Evolutionary conservation across 2,888 invertebrate species (phyloP), one percentile per base, ranked within the genome.

Genomic region (Clusia tigrina): DNA sequence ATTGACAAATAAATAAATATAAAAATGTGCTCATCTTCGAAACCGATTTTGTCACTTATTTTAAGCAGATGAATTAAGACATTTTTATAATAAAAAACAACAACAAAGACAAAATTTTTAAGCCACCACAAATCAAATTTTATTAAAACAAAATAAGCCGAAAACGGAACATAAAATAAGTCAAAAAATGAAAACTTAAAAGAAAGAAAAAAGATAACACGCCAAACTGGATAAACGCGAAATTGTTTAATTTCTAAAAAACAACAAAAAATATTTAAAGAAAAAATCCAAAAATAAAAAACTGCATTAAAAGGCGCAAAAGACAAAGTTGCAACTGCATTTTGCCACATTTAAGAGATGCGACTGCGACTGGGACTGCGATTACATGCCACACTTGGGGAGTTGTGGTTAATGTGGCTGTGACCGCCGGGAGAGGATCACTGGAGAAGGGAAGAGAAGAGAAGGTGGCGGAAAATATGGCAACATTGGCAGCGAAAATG

Each of bases 401-500:
- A n/a, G n/a, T n/a, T n/a, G 32, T 32, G 6, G 32, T 32, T 32
- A 12, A 6, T 32, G 32, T 32, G 6, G 32, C 32, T 32, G 32
- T n/a, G n/a, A n/a, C 18, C 26, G 32, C 32, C 32, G 12, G 32
- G 6, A 32, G 12, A 32, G 12, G 12, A 32, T 32, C 12, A 12
- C 32, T 12, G 12, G 6, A 32, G 32, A 32, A 20, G 56, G 12
- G n/a, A 24, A 24, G 25, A 22, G 42, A 32, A 32, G n/a, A n/a
- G n/a, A n/a, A n/a, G n/a, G n/a, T n/a, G n/a, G n/a, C 54, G 17
- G 5, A 3, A 54, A 37, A 54, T 51, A 38, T 56, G 42, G 56
- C 56, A 56, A 56, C 56, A 56, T 56, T 56, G 56, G 48, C 58
- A 58, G 20, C 58, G 51, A 58, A 56, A 42, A 55, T 3, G 6